Evolutionary conservation across 2,888 invertebrate species (phyloP).

Genomic region (Metellina segmentata): DNA sequence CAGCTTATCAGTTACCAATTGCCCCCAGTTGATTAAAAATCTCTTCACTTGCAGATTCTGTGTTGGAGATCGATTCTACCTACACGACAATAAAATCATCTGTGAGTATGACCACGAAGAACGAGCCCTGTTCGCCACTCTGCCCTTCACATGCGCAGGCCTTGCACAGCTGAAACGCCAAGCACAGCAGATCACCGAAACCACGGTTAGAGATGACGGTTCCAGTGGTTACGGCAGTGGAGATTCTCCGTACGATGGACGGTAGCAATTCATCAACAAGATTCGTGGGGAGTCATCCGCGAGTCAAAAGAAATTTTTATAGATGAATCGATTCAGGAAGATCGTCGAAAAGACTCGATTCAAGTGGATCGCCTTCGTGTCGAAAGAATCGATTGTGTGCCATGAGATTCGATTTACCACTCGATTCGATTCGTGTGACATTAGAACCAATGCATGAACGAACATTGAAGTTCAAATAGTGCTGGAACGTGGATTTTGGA

Average conservation of each 20-base stretch:
- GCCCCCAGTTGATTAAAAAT: no score
- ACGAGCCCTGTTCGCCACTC: conserved; percentile 89
- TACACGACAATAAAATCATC: conserved; percentile 95
- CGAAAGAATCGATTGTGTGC: background rate
- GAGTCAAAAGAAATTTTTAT: conserved; percentile 51
- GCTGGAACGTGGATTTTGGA: background rate
- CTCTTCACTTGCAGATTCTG: conserved; percentile 88
- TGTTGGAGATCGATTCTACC: conserved; percentile 95
- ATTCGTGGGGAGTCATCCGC: conserved; percentile 6
- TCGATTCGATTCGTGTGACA: background rate
- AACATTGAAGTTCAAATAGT: background rate
- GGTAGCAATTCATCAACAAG: conserved; percentile 77
- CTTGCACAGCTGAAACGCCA: conserved; percentile 87
- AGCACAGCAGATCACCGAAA: conserved; percentile 78
- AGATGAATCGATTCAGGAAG: conserved; percentile 1
- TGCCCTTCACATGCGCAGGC: conserved; percentile 92
- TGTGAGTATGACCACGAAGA: conserved; percentile 97
- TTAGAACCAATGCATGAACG: background rate
- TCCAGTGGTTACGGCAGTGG: conserved; percentile 91
- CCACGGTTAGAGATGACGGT: conserved; percentile 84
- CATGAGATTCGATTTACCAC: background rate
- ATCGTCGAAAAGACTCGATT: background rate
- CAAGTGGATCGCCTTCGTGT: background rate
- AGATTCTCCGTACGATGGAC: conserved; percentile 85
- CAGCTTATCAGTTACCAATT: no score